Base-by-base conservation (phyloP, 2,113 vertebrate species). In the Eira barbara region DNA sequence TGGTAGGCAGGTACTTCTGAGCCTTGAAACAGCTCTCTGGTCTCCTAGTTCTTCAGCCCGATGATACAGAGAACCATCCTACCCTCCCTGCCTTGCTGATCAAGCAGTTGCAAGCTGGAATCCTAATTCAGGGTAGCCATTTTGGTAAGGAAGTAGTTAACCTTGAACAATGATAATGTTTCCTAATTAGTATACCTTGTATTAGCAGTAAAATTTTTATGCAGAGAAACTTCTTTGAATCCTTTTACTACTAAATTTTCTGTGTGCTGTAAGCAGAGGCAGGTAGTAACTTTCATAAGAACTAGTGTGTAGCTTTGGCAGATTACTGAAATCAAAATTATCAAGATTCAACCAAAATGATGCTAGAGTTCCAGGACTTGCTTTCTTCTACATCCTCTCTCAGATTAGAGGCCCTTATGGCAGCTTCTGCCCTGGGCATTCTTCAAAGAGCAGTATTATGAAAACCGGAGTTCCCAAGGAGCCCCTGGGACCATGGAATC, bases 271-370 rank as follows among this genome's bases (percentile, higher is more conserved):
- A 52, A 84, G 42, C n/a, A 55, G 57, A 93, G 63, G 52, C 39
- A 93, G 71, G 55, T 45, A 83, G 42, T 97, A 84, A 93, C 80
- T 96, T 94, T 91, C 42, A 23, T 57, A 81, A 81, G 67, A 89
- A 85, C 91, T 94, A 25, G 20, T 74, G 11, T 34, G 39, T 3
- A 55, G 12, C 45, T 47, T 20, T 42, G 89, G 39, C 27, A 97
- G 71, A 67, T 89, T 76, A 87, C 25, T 52, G 76, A 90, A 74
- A 34, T 79, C 67, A 29, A 69, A 94, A 67, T 88, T 45, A 87
- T 67, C 31, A 93, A 23, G 45, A 87, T 80, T 86, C 52, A 74
- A 91, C 23, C 29, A 29, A 81, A 55, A 3, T 57, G 47, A 78
- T 49, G 42, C 49, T 49, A 42, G 57, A 65, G 39, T 42, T 27